phyloP scores from a whole-genome alignment of 2,888 invertebrate species.

The Abrostola triplasia region DNA sequence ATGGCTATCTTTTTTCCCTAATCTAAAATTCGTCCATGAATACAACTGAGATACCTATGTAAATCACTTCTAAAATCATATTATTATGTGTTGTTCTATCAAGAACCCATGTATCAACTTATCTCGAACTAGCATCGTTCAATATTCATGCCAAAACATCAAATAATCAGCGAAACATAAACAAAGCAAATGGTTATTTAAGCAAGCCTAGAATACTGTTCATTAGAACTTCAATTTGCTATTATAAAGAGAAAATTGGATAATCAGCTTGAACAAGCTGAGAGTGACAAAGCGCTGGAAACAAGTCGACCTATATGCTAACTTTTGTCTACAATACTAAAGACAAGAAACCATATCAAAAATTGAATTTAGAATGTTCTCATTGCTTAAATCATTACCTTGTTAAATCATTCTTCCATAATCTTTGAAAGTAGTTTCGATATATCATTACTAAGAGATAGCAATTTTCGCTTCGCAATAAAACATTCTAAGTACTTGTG shows the following conservation, averaged over 20 bases:
- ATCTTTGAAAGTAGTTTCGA: slow-evolving; percentile 22
- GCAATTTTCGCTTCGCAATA: slow-evolving; percentile 60
- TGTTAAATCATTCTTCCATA: slow-evolving; percentile 5
- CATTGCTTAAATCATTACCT: background rate
- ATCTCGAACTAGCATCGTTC: background rate
- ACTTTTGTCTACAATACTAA: too few relatives aligned
- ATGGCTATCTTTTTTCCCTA: background rate
- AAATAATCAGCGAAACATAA: too few relatives aligned
- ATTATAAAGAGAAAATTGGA: background rate
- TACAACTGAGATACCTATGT: too few relatives aligned
- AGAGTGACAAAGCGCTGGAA: too few relatives aligned
- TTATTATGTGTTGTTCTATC: background rate
- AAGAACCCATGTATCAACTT: background rate
- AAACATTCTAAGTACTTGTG: slow-evolving; percentile 55
- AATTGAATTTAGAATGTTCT: background rate
- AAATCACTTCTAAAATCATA: too few relatives aligned
- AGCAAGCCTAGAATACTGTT: background rate
- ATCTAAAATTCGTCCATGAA: background rate
- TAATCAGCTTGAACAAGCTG: slow-evolving; percentile 5
- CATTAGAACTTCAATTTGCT: background rate
- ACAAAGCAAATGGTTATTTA: too few relatives aligned
- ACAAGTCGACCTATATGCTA: background rate
- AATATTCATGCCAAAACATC: too few relatives aligned
- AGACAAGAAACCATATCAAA: background rate
- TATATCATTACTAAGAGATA: slow-evolving; percentile 48